A percentile compares a stretch with the other conserved stretches of the same genome.
phyloP scores from a whole-genome alignment of 2,888 invertebrate species.

The Drosophila kokeensis region DNA sequence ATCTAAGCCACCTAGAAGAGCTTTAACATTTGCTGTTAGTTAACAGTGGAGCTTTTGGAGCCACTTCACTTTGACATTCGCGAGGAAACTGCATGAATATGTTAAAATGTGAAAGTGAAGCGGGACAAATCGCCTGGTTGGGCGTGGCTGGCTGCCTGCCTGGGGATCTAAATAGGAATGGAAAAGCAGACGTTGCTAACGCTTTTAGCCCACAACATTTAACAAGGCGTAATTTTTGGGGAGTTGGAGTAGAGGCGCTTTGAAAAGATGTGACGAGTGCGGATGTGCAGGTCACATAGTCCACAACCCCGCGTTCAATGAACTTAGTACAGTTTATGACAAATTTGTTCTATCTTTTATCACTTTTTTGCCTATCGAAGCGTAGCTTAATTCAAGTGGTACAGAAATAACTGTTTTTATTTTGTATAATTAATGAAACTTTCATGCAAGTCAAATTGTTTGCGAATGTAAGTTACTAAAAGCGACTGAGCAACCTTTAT shows the following conservation, averaged over 20 bases:
- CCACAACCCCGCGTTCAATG: conserved; percentile 39
- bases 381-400: neutral
- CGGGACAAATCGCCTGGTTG: conserved; percentile 7
- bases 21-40: conserved; percentile 9
- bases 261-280: conserved; percentile 12
- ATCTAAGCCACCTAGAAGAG: conserved; percentile 12
- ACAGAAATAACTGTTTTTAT: neutral
- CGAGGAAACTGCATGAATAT: conserved; percentile 49
- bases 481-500: no score
- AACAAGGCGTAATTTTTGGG: conserved; percentile 15
- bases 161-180: conserved; percentile 19
- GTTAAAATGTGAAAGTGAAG: conserved; percentile 39
- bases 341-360: neutral
- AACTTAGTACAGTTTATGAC: conserved; percentile 22
- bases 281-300: conserved; percentile 24
- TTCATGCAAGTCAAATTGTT: neutral
- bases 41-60: conserved; percentile 32
- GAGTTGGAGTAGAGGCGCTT: neutral
- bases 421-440: neutral
- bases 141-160: conserved; percentile 27
- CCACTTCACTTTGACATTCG: conserved; percentile 58
- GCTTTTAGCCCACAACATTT: conserved; percentile 34
- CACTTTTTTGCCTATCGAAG: neutral
- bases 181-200: conserved; percentile 35
- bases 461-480: neutral